Conservation (phyloP, 2,113 vertebrate species). For the Spilogale gracilis region DNA sequence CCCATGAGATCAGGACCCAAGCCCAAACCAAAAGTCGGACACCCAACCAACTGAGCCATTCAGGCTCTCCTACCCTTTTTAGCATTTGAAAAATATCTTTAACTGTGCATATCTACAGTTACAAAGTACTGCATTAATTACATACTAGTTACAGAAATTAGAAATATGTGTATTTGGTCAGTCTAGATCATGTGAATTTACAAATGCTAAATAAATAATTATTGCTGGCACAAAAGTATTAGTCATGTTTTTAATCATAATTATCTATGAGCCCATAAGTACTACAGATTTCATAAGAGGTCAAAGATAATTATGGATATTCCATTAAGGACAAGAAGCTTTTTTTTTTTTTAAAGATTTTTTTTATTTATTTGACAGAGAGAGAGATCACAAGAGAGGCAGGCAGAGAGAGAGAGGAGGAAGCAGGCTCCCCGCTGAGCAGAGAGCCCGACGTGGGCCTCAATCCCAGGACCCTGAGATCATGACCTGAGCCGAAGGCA, state of each 20-base stretch:
- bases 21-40: background rate
- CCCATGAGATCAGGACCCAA: background rate
- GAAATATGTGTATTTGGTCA: constrained; percentile 4
- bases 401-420: too few species aligned
- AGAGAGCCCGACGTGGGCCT: too few species aligned
- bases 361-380: too few species aligned
- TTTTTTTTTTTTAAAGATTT: background rate
- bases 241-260: constrained; percentile 21
- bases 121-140: background rate
- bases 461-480: too few species aligned
- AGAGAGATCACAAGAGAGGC: too few species aligned
- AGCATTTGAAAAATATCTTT: constrained; percentile 26
- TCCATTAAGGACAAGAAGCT: background rate
- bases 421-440: too few species aligned
- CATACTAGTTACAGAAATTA: background rate
- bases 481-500: too few species aligned
- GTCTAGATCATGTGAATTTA: background rate
- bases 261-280: background rate
- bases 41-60: background rate
- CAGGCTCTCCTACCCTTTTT: background rate
- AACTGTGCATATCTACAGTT: background rate
- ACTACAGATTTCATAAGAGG: background rate
- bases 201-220: constrained; percentile 37
- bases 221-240: constrained; percentile 17
- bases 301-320: constrained; percentile 37